Base-by-base conservation (phyloP, 2,797 vertebrate species). In the Scolopax bukidnonensis region DNA sequence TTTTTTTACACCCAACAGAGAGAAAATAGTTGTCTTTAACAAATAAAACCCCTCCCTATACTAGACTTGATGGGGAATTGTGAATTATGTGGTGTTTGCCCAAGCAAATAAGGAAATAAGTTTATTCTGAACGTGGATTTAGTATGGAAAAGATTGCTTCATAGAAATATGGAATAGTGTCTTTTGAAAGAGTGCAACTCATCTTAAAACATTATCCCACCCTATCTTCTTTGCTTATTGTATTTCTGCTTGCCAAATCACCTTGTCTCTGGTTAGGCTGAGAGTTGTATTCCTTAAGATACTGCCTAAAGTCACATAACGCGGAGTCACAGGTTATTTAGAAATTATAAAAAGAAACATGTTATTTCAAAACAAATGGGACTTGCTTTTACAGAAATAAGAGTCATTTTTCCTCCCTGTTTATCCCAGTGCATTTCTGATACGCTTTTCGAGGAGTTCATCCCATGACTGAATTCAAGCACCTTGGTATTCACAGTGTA, bases 391-490 rank as follows among this genome's bases (percentile, higher is more conserved):
- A 56, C 3, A 89, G 54, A 76, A 89, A 50, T 15, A 30, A 41
- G 36, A 36, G 17, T 14, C 0, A 3, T n/a, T 84, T 60, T 43
- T 56, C 10, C 38, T 83, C 68, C 69, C 40, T 70, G 45, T 61
- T 87, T 41, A 11, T 50, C 65, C 33, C 9, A 4, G 16, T 53
- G 24, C 45, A 30, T 75, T 87, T 79, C 77, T 81, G 70, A 20
- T 18, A 21, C 33, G 41, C 38, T 61, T 76, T 94, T 73, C 67
- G 50, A 57, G 33, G 16, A 25, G 24, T 59, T 95, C 51, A 59
- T 75, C 88, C n/a, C 54, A 5, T n/a, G 51, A 11, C 77, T 79
- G 84, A 69, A 57, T 82, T 73, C 87, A 94, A 65, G 32, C 41
- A 50, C 80, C 69, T 77, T 81, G 61, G 68, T 78, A 38, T 67